phyloP scores from a whole-genome alignment of 2,888 invertebrate genomes.

The Ashinkailepas kermadecensis region DNA sequence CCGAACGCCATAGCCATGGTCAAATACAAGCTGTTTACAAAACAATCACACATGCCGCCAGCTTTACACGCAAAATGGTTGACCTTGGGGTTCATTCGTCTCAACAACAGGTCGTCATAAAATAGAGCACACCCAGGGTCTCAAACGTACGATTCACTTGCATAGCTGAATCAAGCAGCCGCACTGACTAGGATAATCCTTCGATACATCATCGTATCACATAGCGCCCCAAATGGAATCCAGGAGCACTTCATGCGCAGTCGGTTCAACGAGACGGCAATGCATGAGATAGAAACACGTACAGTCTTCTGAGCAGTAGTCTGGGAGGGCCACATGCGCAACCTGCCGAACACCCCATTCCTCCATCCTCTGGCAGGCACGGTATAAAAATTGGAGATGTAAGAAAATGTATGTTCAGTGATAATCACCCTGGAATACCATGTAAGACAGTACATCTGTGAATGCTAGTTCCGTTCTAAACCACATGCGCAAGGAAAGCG shows the following conservation, averaged over 20 bases:
- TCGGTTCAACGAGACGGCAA: background rate
- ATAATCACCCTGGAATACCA: no score
- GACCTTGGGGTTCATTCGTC: background rate
- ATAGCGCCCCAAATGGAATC: background rate
- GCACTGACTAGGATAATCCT: no score
- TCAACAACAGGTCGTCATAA: background rate
- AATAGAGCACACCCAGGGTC: background rate
- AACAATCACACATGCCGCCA: background rate
- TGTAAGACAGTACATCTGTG: no score
- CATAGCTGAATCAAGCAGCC: no score
- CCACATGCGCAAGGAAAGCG: no score
- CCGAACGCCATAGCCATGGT: background rate
- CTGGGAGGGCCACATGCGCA: background rate
- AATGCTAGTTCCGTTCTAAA: no score
- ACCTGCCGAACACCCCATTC: background rate
- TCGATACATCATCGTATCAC: background rate
- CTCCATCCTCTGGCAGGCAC: no score
- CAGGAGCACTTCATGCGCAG: background rate
- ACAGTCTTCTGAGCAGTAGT: background rate
- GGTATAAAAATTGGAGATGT: no score
- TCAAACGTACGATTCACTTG: background rate
- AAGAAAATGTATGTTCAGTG: no score
- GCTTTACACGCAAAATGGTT: no score
- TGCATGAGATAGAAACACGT: background rate
- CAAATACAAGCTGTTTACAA: background rate